Evolutionary conservation across 2,113 vertebrate species (phyloP).

Genomic region (Delphinus delphis): DNA sequence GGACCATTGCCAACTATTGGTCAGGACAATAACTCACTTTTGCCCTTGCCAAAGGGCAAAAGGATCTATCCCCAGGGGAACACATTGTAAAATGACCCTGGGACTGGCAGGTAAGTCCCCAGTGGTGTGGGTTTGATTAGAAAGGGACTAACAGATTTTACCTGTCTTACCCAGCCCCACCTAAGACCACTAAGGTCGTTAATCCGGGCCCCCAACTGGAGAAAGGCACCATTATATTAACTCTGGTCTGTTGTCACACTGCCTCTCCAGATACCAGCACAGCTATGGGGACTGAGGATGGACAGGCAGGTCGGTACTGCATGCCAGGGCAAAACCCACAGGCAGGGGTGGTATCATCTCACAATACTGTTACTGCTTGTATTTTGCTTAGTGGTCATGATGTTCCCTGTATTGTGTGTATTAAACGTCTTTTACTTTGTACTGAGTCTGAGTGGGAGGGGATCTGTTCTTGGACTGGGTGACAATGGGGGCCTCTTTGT

Average conservation of each 20-base stretch:
- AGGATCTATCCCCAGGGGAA: not conserved
- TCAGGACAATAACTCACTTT: not conserved
- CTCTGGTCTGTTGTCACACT: not conserved
- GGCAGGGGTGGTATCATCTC: not conserved
- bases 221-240: too few relatives aligned
- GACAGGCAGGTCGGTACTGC: not conserved
- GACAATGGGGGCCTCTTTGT: not conserved
- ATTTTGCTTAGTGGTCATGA: not conserved
- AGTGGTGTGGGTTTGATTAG: too few relatives aligned
- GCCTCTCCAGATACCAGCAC: not conserved
- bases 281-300: not conserved
- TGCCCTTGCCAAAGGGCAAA: not conserved
- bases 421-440: not conserved
- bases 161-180: too few relatives aligned
- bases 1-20: not conserved
- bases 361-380: not conserved
- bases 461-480: not conserved
- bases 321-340: not conserved
- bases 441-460: not conserved
- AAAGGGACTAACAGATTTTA: too few relatives aligned
- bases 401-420: not conserved
- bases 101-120: not conserved
- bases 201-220: too few relatives aligned
- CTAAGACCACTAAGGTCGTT: too few relatives aligned
- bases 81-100: not conserved